phyloP scores from a whole-genome alignment of 2,888 invertebrate genomes.

The Melanargia galathea region DNA sequence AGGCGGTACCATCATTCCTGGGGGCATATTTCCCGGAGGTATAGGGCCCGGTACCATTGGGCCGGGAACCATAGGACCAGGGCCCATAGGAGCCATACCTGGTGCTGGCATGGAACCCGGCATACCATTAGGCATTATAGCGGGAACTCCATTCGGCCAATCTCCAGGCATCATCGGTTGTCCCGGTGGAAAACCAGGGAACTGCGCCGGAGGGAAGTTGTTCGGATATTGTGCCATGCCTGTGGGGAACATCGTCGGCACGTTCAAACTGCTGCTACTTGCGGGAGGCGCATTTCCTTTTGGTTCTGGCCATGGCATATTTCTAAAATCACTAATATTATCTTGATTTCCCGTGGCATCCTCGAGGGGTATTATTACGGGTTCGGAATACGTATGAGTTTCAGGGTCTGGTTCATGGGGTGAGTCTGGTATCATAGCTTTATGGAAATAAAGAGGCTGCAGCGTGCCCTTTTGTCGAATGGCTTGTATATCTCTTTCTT shows the following conservation, averaged over 20 bases:
- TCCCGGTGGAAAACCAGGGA: conserved; percentile 68
- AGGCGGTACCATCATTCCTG: conserved; percentile 52
- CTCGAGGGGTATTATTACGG: conserved; percentile 92
- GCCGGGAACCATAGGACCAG: conserved; percentile 61
- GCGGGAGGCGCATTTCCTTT: conserved; percentile 83
- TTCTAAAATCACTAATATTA: conserved; percentile 89
- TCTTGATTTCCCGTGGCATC: conserved; percentile 93
- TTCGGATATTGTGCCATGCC: conserved; percentile 73
- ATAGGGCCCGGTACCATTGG: conserved; percentile 58
- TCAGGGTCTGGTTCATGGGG: conserved; percentile 94
- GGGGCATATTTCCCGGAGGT: conserved; percentile 62
- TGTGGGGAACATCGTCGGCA: conserved; percentile 75
- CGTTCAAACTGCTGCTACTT: conserved; percentile 53
- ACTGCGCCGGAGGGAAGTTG: conserved; percentile 73
- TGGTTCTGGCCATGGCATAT: conserved; percentile 92
- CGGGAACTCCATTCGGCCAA: conserved; percentile 70
- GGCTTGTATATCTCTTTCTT: conserved; percentile 93
- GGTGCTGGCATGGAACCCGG: conserved; percentile 60
- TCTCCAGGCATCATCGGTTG: conserved; percentile 66
- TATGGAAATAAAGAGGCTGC: conserved; percentile 90
- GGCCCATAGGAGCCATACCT: conserved; percentile 59
- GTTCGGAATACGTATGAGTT: conserved; percentile 88
- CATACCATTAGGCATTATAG: conserved; percentile 65
- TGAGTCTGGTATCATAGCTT: conserved; percentile 92
- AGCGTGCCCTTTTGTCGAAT: conserved; percentile 92